Base-by-base conservation (phyloP, 2,797 vertebrate genomes). In the Molossus molossus region DNA sequence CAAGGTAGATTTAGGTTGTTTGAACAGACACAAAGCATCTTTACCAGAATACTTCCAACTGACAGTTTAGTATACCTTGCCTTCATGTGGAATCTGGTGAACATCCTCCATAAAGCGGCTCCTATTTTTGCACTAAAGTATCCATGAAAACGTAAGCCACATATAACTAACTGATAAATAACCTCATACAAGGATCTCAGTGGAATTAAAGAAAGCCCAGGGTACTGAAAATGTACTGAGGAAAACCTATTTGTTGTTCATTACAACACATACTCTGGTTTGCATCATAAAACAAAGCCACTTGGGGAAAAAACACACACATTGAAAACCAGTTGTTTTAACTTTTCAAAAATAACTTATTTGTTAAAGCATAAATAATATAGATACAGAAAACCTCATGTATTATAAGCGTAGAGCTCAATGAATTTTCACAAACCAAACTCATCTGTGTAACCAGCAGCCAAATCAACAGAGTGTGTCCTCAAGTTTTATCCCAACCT, bases 1-100 rank as follows among this genome's bases (percentile, higher is more conserved):
- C 48, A 91, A 65, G 27, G 11, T 70, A 50, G 29, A 93, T 70
- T 91, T 83, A 91, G 15, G 23, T 95, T 90, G 60, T 91, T 77
- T 94, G 29, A 80, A 95, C 48, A 76, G 18, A 75, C 27, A 88
- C 37, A 76, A 76, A 80, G 3, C 17, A 88, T 91, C 21, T 87
- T 88, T 72, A 90, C 48, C 62, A 40, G 79, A 86, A 76, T 29
- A 0, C 86, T 72, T 82, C 69, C 45, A 93, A 29, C 60, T 67
- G 23, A 69, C 7, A 72, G 29, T 64, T 91, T 48, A 76, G 12
- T 58, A 58, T 9, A 29, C 3, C 11, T 82, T 92, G 17, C 12
- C 17, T 77, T 95, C 79, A 18, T 83, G 10, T 55, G 9, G 60
- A 94, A 75, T 90, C 20, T 64, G 72, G 40, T n/a, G 73, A 58